Evolutionary conservation across 2,888 invertebrate genomes (phyloP), one percentile per base, ranked within the genome.

Genomic region (Drosophila koepferae): DNA sequence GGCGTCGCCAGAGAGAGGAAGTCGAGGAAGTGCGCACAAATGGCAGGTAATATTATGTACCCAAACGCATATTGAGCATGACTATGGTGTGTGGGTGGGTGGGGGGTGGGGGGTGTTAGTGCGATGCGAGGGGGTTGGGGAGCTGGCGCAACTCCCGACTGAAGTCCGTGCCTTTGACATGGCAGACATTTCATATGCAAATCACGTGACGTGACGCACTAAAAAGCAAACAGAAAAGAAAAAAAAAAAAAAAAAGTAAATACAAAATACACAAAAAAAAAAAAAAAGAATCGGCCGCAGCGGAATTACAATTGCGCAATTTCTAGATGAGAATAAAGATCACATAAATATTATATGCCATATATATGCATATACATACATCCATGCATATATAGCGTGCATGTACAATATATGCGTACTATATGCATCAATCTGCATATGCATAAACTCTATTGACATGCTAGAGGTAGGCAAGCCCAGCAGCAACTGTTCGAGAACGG

Each of bases 181-280:
- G 73, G 51, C 79, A 53, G 23, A 63, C 77, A 85, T 87, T 89
- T 75, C 77, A 73, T 84, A 85, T 89, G 85, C 82, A 75, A 85
- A 85, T 85, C 82, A 80, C 72, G 82, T 64, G 49, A 78, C 76
- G 71, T 69, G 81, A 81, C 75, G 73, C 77, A 70, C 60, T 61
- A 71, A 62, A 60, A 71, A 75, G 64, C 55, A 56, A 69, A 72
- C 55, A 64, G 38, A 73, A 70, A 80, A 70, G 40, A 28, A 4
- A 40, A 8, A n/a, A 18, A 4, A 40, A 8, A n/a, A 18, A 40
- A 40, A 9, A 6, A 40, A 40, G n/a, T 9, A 40, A 7, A 48
- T n/a, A 48, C 4, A 46, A 16, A 55, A 40, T 8, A 41, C 6
- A 28, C 28, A 28, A 28, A 28, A 28, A 28, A 28, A 28, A 28